Base-by-base conservation (phyloP, 2,797 vertebrate species). In the Cirrhinus mrigala region DNA sequence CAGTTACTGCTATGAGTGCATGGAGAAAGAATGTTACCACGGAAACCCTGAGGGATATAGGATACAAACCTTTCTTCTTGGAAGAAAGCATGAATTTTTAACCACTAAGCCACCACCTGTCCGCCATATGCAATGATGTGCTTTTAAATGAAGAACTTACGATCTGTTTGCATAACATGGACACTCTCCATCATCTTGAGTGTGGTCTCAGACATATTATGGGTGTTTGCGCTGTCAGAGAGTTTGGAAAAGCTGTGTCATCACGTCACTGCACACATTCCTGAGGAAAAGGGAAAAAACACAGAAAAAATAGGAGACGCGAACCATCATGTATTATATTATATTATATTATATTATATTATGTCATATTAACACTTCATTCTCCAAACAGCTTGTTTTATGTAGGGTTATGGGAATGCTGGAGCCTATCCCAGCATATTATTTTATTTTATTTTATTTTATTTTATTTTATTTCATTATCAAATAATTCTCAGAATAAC, bases 151-250 rank as follows among this genome's bases (percentile, higher is more conserved):
- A 64, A 75, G 40, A 68, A 66, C 15, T 37, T 33, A 27, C 0
- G 4, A 33, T 71, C 11, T 78, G 74, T 84, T 71, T 71, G 52
- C 48, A 84, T 78, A 84, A 68, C 64, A 78, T 15, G 16, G 18
- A 52, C 15, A 15, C 62, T 29, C 62, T 84, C 74, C 62, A 77
- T 84, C 82, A 76, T 84, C 58, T 20, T 37, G 58, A 16, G 24
- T 64, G 58, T n/a, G 27, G 69, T 75, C 56, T 74, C 44, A 40
- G 29, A 22, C 48, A 29, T 22, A 66, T 54, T 68, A 9, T 68
- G 74, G 11, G 24, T 33, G 66, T 77, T 54, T 84, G 29, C 16
- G 27, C 48, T 7, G 27, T 1, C 73, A 14, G 29, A 68, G 71
- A 68, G 70, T 50, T 82, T 62, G 54, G 5, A 29, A 29, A 29